These are phyloP conservation scores for Ceratina australensis DNA, from an alignment of 1,140 invertebrate genomes.

Conservation along the genomic window DNA sequence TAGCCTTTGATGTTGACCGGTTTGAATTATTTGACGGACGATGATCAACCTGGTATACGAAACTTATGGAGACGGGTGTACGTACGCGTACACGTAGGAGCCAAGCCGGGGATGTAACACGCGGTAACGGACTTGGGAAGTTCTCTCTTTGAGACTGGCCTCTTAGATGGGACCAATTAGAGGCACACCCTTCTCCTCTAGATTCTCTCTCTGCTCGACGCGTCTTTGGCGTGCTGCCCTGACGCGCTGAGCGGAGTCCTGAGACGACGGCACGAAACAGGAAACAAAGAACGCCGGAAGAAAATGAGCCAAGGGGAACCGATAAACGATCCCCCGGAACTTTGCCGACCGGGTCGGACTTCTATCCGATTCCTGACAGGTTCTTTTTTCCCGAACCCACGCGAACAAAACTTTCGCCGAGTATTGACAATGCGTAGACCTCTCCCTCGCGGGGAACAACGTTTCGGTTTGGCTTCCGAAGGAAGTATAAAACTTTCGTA, in stretches of 20 bases:
- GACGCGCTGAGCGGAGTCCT: neutral
- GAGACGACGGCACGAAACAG: constrained; percentile 12
- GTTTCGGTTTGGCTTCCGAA: neutral
- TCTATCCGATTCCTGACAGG: neutral
- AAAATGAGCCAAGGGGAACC: constrained; percentile 21
- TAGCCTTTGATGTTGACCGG: no score
- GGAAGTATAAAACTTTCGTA: no score
- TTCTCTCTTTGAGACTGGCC: constrained; percentile 57
- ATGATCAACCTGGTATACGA: no score
- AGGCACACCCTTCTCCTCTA: constrained; percentile 37
- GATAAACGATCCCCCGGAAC: constrained; percentile 27
- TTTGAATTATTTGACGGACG: no score
- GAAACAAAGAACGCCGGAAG: constrained; percentile 33
- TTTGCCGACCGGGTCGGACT: neutral
- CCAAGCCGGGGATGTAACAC: neutral
- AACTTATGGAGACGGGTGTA: no score
- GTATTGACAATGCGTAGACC: neutral
- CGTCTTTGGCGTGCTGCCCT: constrained; percentile 40
- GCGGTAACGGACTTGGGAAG: constrained; percentile 21
- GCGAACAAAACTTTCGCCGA: neutral
- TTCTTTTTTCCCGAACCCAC: neutral
- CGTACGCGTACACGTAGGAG: neutral
- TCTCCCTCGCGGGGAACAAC: neutral
- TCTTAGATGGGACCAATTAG: constrained; percentile 67
- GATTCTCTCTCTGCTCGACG: neutral